These are phyloP conservation scores for Ornithoptera alexandrae DNA, from an alignment of 2,888 invertebrate genomes.

Conservation along the genomic window DNA sequence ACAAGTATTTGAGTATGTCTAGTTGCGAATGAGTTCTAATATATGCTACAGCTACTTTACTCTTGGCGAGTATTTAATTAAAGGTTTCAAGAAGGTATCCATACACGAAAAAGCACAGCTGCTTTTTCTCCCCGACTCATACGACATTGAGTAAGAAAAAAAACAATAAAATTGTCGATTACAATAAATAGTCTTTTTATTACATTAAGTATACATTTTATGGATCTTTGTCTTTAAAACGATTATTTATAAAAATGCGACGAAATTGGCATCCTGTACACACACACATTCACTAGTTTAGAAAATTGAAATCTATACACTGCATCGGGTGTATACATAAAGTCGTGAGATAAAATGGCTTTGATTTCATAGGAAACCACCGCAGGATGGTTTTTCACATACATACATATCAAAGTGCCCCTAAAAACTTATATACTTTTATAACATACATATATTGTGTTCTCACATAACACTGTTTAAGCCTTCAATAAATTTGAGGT, in stretches of 20 bases:
- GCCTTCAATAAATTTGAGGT: constrained; percentile 75
- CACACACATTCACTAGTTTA: neutral
- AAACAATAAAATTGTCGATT: neutral
- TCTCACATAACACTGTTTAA: constrained; percentile 56
- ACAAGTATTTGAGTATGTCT: no score
- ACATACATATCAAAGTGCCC: neutral
- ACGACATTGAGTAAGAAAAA: neutral
- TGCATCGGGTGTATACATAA: neutral
- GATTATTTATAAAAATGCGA: neutral
- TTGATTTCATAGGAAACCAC: no score
- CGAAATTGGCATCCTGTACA: neutral
- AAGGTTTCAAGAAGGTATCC: no score
- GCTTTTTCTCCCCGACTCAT: no score
- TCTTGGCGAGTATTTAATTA: no score
- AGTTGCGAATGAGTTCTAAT: no score
- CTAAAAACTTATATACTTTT: neutral
- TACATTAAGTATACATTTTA: neutral
- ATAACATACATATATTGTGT: neutral
- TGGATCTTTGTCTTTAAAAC: neutral
- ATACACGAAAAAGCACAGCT: no score
- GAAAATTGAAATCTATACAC: neutral
- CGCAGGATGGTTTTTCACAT: neutral
- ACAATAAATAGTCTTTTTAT: neutral
- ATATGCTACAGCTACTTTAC: no score
- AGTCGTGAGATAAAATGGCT: no score